Percentiles rank a stretch among this genome's conserved stretches.
Evolutionary conservation across 2,113 vertebrate species (phyloP).

Genomic region (Holacanthus passer): DNA sequence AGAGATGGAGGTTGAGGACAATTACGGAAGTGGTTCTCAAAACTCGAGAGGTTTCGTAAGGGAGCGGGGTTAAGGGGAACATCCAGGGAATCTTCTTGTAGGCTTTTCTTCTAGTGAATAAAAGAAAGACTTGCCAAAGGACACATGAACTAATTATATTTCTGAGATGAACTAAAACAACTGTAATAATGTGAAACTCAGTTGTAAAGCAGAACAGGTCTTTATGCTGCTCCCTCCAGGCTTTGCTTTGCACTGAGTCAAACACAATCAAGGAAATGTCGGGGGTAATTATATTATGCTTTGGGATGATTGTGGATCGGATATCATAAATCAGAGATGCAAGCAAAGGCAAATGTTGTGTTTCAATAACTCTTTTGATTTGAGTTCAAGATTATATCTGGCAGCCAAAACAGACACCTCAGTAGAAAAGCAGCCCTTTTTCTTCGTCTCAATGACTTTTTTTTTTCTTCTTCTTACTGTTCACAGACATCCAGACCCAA

Average conservation of each 20-base stretch:
- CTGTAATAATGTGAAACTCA: constrained; percentile 69
- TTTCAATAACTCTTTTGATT: constrained; percentile 52
- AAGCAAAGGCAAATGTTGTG: constrained; percentile 41
- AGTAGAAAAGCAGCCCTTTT: not conserved
- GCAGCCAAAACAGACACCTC: constrained; percentile 34
- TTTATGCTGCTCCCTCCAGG: constrained; percentile 51
- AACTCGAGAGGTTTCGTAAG: constrained; percentile 52
- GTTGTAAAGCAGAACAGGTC: constrained; percentile 55
- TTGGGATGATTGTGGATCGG: constrained; percentile 62
- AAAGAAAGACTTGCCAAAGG: constrained; percentile 34
- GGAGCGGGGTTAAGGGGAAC: constrained; percentile 23
- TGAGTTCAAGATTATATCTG: constrained; percentile 13
- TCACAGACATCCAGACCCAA: constrained; percentile 11
- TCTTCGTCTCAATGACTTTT: not conserved
- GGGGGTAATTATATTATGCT: constrained; percentile 57
- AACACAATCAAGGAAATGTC: constrained; percentile 55
- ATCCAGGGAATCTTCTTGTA: constrained; percentile 19
- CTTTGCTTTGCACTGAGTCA: constrained; percentile 45
- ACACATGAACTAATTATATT: constrained; percentile 55
- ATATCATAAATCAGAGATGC: constrained; percentile 60
- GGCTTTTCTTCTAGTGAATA: not conserved
- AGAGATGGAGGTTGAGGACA: constrained; percentile 51
- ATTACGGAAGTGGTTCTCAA: constrained; percentile 62
- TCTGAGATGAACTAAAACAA: constrained; percentile 65
- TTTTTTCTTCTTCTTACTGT: too few species aligned